Base-by-base conservation (phyloP, 2,113 vertebrate species). In the Mobula hypostoma region DNA sequence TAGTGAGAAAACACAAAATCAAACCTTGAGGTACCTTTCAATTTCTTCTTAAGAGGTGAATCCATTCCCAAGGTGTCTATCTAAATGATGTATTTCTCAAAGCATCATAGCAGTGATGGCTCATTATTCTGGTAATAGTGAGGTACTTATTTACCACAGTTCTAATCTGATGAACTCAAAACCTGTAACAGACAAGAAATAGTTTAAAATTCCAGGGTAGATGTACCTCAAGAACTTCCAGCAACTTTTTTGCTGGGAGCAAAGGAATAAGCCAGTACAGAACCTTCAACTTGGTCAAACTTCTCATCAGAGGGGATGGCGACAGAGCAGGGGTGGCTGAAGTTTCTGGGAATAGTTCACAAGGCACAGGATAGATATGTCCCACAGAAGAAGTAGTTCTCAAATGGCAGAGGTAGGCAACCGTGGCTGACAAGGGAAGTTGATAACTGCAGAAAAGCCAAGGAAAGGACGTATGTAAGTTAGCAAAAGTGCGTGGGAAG, bases 1-100 rank as follows among this genome's bases (percentile, higher is more conserved):
- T 99, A 94, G 15, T 94, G 19, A 94, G 61, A 94, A 94, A 94
- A 94, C 78, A 94, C 48, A 61, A 74, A 29, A 63, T 11, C 76
- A 21, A 29, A 66, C 17, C 29, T 66, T 90, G 66, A 15, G 29
- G 9, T 61, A 63, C 14, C 63, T 36, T 90, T 66, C 61, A 14
- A 88, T 63, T 63, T 61, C 27, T n/a, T 63, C 58, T 61, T 7
- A 14, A 14, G 58, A 88, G 27, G 11, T 61, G 17, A 32, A 66
- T 87, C 85, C 63, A n/a, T 66, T 61, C 24, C 27, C 14, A 61
- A 63, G 24, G 2, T 90, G 1, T 19, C n/a, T 63, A 63, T 15
- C 58, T n/a, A 63, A 88, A 63, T 58, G 48, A 24, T 61, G n/a
- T 63, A 63, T 63, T n/a, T 40, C 29, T 79, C 77, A 79, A 79